Base-by-base conservation (phyloP, 2,113 vertebrate genomes). In the Neotoma lepida region DNA sequence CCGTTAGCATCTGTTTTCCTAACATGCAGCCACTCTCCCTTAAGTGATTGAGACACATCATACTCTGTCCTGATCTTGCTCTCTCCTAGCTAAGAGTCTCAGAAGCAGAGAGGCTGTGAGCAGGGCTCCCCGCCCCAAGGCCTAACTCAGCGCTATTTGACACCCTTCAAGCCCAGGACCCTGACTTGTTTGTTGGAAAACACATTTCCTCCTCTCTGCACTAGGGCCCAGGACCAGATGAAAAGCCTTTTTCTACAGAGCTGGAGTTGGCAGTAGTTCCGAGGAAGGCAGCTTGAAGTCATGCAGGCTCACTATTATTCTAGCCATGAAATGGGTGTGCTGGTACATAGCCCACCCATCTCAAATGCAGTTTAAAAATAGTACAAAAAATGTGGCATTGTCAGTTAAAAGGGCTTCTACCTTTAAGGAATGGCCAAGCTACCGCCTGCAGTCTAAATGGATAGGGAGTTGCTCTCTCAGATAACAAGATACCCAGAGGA, bases 171-270 rank as follows among this genome's bases (percentile, higher is more conserved):
- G 63, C 51, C 76, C 86, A 56, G 93, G 93, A 89, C 93, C 91
- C 95, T 6, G 44, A 84, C 49, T 5, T 71, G 82, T 95, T 95
- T 96, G 91, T 93, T 96, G 94, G 86, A 95, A 64, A 97, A 70
- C 82, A 33, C n/a, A 44, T 44, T 86, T 92, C 90, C 35, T 1
- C 9, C 82, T 39, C 49, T 97, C 71, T 58, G 66, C 63, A 24
- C 78, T 85, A 28, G 3, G 13, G 15, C 68, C 94, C 93, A 6
- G 82, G 93, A 80, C 93, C 93, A 12, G 84, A 54, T 33, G 91
- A 90, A 80, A 58, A 3, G 17, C 63, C 22, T 46, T 94, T 86
- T 91, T 68, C 77, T 89, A 73, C 82, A 86, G 39, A 56, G 44
- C 68, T 86, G 63, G 22, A 61, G 54, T 70, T n/a, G 33, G 84